Base-by-base conservation (phyloP, 2,797 vertebrate genomes). In the Sarcophilus harrisii region DNA sequence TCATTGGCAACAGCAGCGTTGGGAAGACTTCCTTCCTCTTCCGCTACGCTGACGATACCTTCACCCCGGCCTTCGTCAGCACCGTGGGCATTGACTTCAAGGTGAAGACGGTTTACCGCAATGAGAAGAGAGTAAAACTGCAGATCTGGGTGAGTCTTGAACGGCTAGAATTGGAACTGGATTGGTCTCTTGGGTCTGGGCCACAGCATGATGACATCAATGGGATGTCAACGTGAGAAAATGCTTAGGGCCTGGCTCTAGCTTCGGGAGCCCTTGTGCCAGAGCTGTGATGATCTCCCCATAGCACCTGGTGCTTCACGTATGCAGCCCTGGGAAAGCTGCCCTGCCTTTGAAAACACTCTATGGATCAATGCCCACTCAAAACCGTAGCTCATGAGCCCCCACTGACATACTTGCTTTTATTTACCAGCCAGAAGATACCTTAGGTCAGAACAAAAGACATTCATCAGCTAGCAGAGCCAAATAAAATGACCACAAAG, bases 21-120 rank as follows among this genome's bases (percentile, higher is more conserved):
- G 99, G 99, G 73, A 99, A 99, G 98, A 99, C 99, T 0, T 99
- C 99, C 96, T 99, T 99, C 98, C 98, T 99, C 89, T 99, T 99
- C 98, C 99, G 99, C 97, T 99, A 99, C 0, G 99, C 99, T 0
- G 99, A 99, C 29, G 99, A 99, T 97, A 99, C 99, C 58, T 99
- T 99, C 98, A 99, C 99, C 62, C 99, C 99, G 45, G 99, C 99
- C 89, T 99, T 99, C 0, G 99, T 99, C 97, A 99, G 99, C 99
- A 99, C 99, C 0, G 99, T 99, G 92, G 99, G 99, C 73, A 99
- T 99, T 45, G 99, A 99, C 98, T 99, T 99, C 98, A 99, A 99
- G 98, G 99, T 99, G 98, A 99, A 99, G 98, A 99, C 99, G 0
- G 99, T 99, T 32, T 99, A 99, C 94, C 99, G 99, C 97, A 99